These are phyloP conservation scores for Osedax frankpressi DNA, from an alignment of 2,888 invertebrate species.

Conservation along the genomic window DNA sequence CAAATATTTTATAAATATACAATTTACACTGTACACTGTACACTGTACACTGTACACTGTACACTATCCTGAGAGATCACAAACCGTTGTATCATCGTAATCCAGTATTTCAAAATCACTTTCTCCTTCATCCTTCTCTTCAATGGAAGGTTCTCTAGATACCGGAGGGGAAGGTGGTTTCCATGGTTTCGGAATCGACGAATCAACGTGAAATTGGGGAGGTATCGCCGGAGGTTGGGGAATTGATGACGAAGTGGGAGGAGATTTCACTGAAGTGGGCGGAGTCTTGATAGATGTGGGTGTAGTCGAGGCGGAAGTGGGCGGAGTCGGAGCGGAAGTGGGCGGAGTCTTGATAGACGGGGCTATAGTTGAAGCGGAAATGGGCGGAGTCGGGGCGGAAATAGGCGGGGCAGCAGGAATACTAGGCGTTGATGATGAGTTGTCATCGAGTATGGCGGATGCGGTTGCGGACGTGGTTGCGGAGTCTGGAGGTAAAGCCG, in stretches of 20 bases:
- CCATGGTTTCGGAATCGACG: neutral
- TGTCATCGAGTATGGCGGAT: neutral
- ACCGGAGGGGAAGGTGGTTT: neutral
- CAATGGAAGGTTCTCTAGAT: too few relatives aligned
- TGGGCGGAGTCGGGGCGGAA: neutral
- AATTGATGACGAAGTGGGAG: neutral
- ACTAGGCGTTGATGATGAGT: neutral
- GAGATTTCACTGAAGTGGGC: neutral
- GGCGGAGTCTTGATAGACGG: neutral
- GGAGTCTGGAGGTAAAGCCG: neutral
- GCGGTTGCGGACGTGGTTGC: neutral
- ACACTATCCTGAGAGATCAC: too few relatives aligned
- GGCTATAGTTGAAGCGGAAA: neutral
- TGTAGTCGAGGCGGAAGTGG: neutral
- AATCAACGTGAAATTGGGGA: neutral
- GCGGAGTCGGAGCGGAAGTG: neutral
- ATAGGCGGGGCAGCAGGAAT: neutral
- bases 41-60: too few relatives aligned
- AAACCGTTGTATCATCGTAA: too few relatives aligned
- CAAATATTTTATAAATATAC: too few relatives aligned
- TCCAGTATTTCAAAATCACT: too few relatives aligned
- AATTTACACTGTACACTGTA: too few relatives aligned
- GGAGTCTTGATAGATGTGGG: neutral
- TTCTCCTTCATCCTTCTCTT: too few relatives aligned
- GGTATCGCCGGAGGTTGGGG: constrained; percentile 6